phyloP scores from a whole-genome alignment of 1,140 invertebrate genomes.

The Steinernema khuongi region DNA sequence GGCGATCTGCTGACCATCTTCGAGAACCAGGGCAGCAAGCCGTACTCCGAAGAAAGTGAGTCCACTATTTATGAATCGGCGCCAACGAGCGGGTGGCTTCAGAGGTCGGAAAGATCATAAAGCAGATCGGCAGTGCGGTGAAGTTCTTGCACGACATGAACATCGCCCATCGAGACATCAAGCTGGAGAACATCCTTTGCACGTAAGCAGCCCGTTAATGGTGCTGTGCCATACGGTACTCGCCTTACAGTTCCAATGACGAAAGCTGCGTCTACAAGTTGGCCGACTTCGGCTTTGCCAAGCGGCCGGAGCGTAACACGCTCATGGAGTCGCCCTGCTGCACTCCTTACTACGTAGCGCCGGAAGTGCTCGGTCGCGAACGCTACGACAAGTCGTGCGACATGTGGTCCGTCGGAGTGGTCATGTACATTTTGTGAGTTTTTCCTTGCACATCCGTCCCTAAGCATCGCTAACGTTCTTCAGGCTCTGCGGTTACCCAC shows the following conservation, averaged over 20 bases:
- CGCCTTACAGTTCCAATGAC: conserved; percentile 61
- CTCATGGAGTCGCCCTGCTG: conserved; percentile 93
- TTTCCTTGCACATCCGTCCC: conserved; percentile 16
- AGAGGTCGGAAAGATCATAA: conserved; percentile 87
- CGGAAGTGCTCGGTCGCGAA: conserved; percentile 89
- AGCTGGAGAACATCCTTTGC: conserved; percentile 80
- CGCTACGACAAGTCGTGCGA: conserved; percentile 98
- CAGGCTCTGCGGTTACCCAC: conserved; percentile 88
- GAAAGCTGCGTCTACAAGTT: conserved; percentile 76
- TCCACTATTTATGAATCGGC: background rate
- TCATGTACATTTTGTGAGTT: conserved; percentile 92
- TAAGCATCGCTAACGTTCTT: conserved; percentile 44
- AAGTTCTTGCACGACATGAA: conserved; percentile 86
- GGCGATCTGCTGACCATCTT: conserved; percentile 78
- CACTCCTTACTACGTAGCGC: conserved; percentile 95
- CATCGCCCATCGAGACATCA: conserved; percentile 93
- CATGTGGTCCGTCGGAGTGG: conserved; percentile 94
- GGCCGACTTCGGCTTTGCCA: conserved; percentile 99
- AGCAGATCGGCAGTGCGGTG: conserved; percentile 91
- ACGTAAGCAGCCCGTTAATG: conserved; percentile 65
- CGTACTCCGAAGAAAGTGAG: conserved; percentile 53
- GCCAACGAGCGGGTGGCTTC: conserved; percentile 41
- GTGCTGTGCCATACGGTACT: conserved; percentile 53
- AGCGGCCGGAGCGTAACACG: conserved; percentile 72
- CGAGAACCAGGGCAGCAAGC: conserved; percentile 45